A percentile compares a stretch with the other conserved stretches of the same genome.
Evolutionary conservation across 2,797 vertebrate genomes (phyloP).

Genomic region (Pempheris klunzingeri): DNA sequence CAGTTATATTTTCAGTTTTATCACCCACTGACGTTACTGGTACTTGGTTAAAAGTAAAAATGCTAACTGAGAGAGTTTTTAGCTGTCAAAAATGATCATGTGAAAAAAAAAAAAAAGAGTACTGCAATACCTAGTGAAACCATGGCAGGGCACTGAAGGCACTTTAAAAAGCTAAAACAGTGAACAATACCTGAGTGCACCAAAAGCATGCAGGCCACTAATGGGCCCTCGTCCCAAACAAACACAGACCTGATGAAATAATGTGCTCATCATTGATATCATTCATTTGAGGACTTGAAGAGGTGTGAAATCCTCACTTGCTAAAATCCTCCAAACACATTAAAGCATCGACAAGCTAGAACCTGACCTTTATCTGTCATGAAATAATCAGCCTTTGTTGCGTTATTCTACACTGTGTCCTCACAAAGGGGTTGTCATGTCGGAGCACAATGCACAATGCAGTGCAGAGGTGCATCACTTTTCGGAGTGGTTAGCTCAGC

Average conservation of each 20-base stretch:
- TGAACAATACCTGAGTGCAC: constrained; percentile 4
- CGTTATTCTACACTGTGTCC: constrained; percentile 15
- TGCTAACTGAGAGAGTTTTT: background rate
- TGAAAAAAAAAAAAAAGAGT: background rate
- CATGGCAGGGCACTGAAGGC: constrained; percentile 67
- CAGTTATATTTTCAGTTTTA: constrained; percentile 1
- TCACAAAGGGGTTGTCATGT: constrained; percentile 64
- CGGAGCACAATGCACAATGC: constrained; percentile 79
- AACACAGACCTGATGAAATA: constrained; percentile 31
- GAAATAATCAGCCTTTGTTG: constrained; percentile 73
- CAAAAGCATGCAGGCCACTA: background rate
- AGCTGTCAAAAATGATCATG: background rate
- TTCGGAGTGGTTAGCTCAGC: constrained; percentile 78
- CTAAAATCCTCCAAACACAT: constrained; percentile 30
- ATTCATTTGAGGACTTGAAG: constrained; percentile 39
- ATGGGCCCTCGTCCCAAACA: constrained; percentile 34
- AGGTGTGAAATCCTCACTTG: constrained; percentile 50
- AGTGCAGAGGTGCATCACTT: constrained; percentile 69
- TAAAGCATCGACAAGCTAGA: constrained; percentile 52
- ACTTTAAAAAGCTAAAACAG: constrained; percentile 11
- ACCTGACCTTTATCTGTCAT: constrained; percentile 59
- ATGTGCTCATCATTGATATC: constrained; percentile 29
- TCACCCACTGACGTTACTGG: background rate
- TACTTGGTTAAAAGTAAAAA: background rate
- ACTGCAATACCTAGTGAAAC: constrained; percentile 50